Evolutionary conservation across 2,113 vertebrate genomes (phyloP).

Genomic region (Thamnophis sirtalis): DNA sequence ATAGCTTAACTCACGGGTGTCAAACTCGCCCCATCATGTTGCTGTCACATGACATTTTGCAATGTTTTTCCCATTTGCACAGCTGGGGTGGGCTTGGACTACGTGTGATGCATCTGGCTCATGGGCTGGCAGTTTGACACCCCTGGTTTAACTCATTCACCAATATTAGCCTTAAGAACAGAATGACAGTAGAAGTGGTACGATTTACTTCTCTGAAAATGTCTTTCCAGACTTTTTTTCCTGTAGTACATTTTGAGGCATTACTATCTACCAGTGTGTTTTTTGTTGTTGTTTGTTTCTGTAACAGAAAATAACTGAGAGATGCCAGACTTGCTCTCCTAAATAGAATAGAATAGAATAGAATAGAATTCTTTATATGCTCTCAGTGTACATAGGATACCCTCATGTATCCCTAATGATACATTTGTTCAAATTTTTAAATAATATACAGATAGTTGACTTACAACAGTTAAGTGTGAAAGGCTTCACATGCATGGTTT

Average conservation of each 20-base stretch:
- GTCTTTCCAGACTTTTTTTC: not conserved
- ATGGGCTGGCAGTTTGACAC: too few species aligned
- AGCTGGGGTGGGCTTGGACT: too few species aligned
- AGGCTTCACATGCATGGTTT: not conserved
- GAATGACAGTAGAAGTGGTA: not conserved
- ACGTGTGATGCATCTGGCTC: rapidly evolving
- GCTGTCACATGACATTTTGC: too few species aligned
- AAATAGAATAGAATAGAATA: not conserved
- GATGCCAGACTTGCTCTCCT: not conserved
- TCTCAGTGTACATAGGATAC: too few species aligned
- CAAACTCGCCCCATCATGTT: too few species aligned
- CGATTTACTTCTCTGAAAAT: not conserved
- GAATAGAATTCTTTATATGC: too few species aligned
- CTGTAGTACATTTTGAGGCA: not conserved
- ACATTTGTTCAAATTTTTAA: not conserved
- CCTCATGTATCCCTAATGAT: not conserved
- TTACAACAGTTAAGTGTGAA: not conserved
- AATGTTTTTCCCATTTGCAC: too few species aligned
- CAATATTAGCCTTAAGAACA: not conserved
- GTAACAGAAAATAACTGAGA: not conserved
- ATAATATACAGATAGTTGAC: not conserved
- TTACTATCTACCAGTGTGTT: not conserved
- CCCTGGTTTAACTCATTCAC: not conserved
- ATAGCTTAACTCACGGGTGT: not conserved
- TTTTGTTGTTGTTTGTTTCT: not conserved